Percentiles rank a stretch among this genome's conserved stretches.
Conservation (phyloP, 2,888 invertebrate species). For the Apeira syringaria region DNA sequence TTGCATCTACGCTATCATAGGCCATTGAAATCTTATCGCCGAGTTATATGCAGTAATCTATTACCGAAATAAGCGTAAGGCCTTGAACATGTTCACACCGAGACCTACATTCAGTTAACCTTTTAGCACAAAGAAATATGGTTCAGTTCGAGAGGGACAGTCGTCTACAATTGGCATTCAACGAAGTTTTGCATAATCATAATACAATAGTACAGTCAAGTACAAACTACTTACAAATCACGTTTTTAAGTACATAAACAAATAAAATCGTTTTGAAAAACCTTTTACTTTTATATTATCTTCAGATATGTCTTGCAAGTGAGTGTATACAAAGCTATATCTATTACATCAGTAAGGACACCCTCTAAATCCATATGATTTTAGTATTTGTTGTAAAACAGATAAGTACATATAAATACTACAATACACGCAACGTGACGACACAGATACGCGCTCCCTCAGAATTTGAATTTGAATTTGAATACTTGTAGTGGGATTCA, state of each 20-base stretch:
- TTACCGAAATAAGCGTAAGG: constrained; percentile 48
- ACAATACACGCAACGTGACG: too few species aligned
- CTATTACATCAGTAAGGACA: too few species aligned
- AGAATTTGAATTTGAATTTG: too few species aligned
- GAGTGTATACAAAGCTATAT: too few species aligned
- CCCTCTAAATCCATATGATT: too few species aligned
- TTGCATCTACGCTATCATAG: constrained; percentile 13
- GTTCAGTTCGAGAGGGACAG: constrained; percentile 58
- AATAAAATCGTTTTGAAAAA: too few species aligned
- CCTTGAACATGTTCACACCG: constrained; percentile 61
- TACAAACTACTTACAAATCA: constrained; percentile 14
- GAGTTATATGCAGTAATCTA: constrained; percentile 32
- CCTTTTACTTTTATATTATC: too few species aligned
- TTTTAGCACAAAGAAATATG: constrained; percentile 68
- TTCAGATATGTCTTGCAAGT: too few species aligned
- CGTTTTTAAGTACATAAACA: neutral
- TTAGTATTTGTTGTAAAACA: too few species aligned
- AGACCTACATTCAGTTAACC: constrained; percentile 76
- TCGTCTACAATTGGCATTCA: constrained; percentile 52
- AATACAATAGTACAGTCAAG: constrained; percentile 61
- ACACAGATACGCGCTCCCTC: too few species aligned
- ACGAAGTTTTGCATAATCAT: constrained; percentile 74
- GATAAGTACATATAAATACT: too few species aligned
- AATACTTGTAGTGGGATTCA: too few species aligned
- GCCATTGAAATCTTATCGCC: constrained; percentile 31